Percentiles rank a stretch among this genome's conserved stretches.
phyloP scores from a whole-genome alignment of 2,113 vertebrate species.

The Callopanchax toddi region DNA sequence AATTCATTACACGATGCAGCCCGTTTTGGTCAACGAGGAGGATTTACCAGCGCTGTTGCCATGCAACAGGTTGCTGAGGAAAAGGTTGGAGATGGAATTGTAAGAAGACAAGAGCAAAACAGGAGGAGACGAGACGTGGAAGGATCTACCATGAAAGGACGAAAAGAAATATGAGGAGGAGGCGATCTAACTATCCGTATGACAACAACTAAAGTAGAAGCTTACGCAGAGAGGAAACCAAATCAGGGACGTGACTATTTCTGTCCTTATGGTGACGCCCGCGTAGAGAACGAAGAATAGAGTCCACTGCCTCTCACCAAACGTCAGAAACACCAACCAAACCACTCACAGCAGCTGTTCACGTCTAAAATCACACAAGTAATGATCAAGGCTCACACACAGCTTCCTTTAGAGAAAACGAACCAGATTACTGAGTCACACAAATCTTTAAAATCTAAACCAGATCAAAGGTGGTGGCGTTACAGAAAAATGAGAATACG shows the following conservation, averaged over 20 bases:
- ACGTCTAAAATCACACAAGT: too few species aligned
- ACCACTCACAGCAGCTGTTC: background rate
- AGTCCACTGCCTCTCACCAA: background rate
- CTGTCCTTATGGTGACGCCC: constrained; percentile 8
- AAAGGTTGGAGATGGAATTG: constrained; percentile 20
- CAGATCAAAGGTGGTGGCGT: too few species aligned
- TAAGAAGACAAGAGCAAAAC: constrained; percentile 9
- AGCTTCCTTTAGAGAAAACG: background rate
- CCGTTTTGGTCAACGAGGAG: constrained; percentile 24
- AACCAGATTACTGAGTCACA: background rate
- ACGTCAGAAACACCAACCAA: too few species aligned
- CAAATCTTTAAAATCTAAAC: too few species aligned
- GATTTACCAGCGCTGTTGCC: constrained; percentile 75
- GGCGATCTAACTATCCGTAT: constrained; percentile 40
- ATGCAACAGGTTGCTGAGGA: constrained; percentile 76
- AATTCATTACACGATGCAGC: constrained; percentile 49
- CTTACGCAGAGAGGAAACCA: background rate
- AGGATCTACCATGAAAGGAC: background rate
- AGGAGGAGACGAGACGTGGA: background rate
- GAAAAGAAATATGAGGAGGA: background rate
- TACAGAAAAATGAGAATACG: too few species aligned
- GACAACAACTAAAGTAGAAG: constrained; percentile 19
- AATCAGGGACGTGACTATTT: constrained; percentile 43
- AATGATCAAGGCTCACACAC: too few species aligned
- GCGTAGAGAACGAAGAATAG: background rate